Percentiles rank a stretch among this genome's conserved stretches.
Evolutionary conservation across 2,888 invertebrate genomes (phyloP).

Genomic region (Ochropacha duplaris): DNA sequence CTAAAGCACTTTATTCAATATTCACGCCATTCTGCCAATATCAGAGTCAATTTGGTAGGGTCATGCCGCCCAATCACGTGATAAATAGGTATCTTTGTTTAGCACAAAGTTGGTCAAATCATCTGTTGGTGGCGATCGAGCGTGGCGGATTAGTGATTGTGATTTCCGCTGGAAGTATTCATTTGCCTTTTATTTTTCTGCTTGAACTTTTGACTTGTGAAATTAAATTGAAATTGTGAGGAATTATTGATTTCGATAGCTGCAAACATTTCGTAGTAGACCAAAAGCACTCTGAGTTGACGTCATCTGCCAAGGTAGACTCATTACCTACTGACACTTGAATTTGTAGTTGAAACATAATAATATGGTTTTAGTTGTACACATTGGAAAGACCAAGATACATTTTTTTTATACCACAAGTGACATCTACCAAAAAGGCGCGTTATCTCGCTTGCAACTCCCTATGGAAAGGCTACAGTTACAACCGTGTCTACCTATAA

Average conservation of each 20-base stretch:
- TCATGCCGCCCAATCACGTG: constrained; percentile 42
- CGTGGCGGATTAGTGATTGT: constrained; percentile 46
- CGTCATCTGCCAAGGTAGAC: neutral
- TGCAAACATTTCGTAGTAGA: neutral
- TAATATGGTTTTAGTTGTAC: too few species aligned
- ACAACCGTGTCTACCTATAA: too few species aligned
- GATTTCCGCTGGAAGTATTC: constrained; percentile 40
- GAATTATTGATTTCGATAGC: neutral
- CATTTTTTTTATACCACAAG: too few species aligned
- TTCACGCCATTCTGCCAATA: constrained; percentile 25
- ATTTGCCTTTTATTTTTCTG: constrained; percentile 25
- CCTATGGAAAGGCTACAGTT: too few species aligned
- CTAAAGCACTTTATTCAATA: constrained; percentile 44
- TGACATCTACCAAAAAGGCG: too few species aligned
- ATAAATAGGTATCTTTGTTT: constrained; percentile 14
- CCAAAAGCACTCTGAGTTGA: neutral
- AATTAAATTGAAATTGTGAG: neutral
- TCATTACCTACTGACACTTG: neutral
- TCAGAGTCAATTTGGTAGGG: constrained; percentile 42
- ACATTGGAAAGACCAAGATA: too few species aligned
- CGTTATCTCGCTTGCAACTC: too few species aligned
- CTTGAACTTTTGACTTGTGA: constrained; percentile 6
- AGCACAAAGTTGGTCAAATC: constrained; percentile 22
- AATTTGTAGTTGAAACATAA: neutral
- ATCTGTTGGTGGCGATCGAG: constrained; percentile 32